A percentile compares a stretch with the other conserved stretches of the same genome.
phyloP scores from a whole-genome alignment of 2,888 invertebrate genomes.

The Stramonita haemastoma region DNA sequence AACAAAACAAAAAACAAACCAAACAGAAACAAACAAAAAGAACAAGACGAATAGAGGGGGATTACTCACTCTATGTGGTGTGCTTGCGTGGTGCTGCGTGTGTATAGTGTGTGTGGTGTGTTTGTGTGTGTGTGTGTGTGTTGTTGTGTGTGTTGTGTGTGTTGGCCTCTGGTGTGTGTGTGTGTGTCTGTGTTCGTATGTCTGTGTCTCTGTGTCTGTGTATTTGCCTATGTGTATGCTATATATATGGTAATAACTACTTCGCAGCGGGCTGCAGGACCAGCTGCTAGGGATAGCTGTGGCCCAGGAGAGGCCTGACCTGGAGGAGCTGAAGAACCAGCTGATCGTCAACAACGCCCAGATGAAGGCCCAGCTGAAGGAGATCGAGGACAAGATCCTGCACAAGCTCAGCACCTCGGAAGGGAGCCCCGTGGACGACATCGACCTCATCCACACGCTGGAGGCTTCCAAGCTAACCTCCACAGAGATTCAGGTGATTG shows the following conservation, averaged over 20 bases:
- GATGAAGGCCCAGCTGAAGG: conserved; percentile 86
- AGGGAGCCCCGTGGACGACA: conserved; percentile 87
- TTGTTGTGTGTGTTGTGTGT: background rate
- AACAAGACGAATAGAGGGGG: too few relatives aligned
- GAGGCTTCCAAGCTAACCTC: conserved; percentile 78
- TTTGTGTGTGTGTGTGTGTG: background rate
- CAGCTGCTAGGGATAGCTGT: conserved; percentile 78
- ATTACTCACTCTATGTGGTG: too few relatives aligned
- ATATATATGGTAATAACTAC: background rate
- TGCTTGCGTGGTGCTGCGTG: background rate
- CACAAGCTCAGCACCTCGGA: conserved; percentile 79
- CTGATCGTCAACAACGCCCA: conserved; percentile 86
- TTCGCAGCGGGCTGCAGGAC: conserved; percentile 76
- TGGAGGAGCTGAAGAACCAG: conserved; percentile 79
- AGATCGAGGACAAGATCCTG: conserved; percentile 80
- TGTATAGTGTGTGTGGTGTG: background rate
- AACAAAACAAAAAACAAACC: too few relatives aligned
- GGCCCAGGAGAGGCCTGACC: conserved; percentile 78
- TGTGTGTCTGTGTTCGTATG: too few relatives aligned
- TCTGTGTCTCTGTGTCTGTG: background rate
- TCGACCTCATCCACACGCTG: conserved; percentile 85
- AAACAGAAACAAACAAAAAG: too few relatives aligned
- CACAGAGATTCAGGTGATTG: conserved; percentile 75
- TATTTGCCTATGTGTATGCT: background rate
- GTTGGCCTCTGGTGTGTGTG: too few relatives aligned